phyloP scores from a whole-genome alignment of 1,140 invertebrate genomes.

The Tachypleus tridentatus region DNA sequence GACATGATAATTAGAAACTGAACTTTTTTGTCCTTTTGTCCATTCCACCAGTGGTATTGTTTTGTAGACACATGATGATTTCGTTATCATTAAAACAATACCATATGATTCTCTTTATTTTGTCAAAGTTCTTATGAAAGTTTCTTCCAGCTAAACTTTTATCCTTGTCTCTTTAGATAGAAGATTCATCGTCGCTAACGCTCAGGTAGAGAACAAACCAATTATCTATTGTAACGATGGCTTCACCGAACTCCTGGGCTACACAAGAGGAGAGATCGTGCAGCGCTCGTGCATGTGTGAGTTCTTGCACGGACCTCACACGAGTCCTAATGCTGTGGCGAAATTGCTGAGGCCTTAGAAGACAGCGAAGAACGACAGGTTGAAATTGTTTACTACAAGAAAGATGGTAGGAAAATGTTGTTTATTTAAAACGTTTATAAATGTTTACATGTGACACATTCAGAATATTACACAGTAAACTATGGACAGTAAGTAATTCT shows the following conservation, averaged over 20 bases:
- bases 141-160: no score
- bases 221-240: constrained; percentile 81
- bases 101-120: no score
- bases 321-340: constrained; percentile 51
- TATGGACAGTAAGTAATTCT: no score
- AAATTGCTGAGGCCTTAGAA: constrained; percentile 54
- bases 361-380: constrained; percentile 64
- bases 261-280: constrained; percentile 61
- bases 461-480: no score
- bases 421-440: no score
- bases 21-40: no score
- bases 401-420: constrained; percentile 54
- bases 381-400: constrained; percentile 68
- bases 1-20: no score
- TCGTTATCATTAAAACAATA: no score
- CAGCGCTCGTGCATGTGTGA: constrained; percentile 60
- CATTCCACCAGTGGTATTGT: no score
- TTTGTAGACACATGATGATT: no score
- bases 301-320: constrained; percentile 67
- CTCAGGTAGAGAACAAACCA: constrained; percentile 57
- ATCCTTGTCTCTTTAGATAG: constrained; percentile 44
- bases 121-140: no score
- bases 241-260: constrained; percentile 66
- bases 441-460: no score
- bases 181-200: constrained; percentile 72